Base-by-base conservation (phyloP, 37 sponge, comb jelly and placozoan species). In the Halisarca cf. caerulea region DNA sequence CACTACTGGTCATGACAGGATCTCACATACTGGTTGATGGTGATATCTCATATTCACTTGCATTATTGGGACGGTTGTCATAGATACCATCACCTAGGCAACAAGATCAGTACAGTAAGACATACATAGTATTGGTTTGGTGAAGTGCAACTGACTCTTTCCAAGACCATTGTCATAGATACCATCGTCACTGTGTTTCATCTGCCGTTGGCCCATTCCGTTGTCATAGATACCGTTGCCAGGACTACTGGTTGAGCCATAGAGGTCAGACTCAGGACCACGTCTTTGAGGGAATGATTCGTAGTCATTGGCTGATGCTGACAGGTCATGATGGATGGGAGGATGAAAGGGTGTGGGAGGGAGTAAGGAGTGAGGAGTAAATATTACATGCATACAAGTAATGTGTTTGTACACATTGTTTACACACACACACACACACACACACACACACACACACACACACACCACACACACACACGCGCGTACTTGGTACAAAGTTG, bases 61-160 rank as follows among this genome's bases (percentile, higher is more conserved):
- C 35, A 34, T 68, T 8, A 34, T 3, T 17, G 2, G 69, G 35
- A 68, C 69, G 33, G 69, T 68, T 68, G 69, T 68, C 69, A 68
- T 68, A 68, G 69, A 68, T 6, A 68, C 69, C 69, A 30, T 68
- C 69, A 28, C 34, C 69, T 68, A 68, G 69, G 69, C 2, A 68
- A 68, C 69, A 28, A 68, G 2, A 25, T 17, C 4, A 25, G 2
- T n/a, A n/a, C 2, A 8, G 60, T 59, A 25, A 6, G 3, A 6
- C 4, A 59, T 6, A 59, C 3, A 59, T 6, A n/a, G n/a, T n/a
- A n/a, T n/a, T n/a, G n/a, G n/a, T n/a, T n/a, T n/a, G n/a, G n/a
- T n/a, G n/a, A n/a, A n/a, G n/a, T n/a, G n/a, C n/a, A n/a, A 62
- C 64, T 62, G 6, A 62, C 64, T 28, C 64, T 28, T 62, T n/a